Conservation (phyloP, 1,140 invertebrate species). For the Drosophila mayri region DNA sequence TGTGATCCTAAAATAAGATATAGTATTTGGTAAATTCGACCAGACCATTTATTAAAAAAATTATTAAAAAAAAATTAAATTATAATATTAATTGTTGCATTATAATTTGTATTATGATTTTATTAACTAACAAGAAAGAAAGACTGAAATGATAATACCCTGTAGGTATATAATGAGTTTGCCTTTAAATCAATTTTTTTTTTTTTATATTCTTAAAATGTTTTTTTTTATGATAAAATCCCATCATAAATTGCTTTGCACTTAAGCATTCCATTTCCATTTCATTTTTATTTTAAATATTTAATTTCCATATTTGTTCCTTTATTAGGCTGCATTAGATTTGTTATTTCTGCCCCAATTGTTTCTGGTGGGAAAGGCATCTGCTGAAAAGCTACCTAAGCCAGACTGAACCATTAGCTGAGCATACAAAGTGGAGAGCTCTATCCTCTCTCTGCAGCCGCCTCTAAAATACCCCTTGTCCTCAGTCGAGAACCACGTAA, state of each 20-base stretch:
- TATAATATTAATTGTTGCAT: background rate
- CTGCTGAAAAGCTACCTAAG: conserved; percentile 7
- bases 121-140: too few species aligned
- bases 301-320: background rate
- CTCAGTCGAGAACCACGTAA: conserved; percentile 28
- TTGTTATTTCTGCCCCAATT: conserved; percentile 14
- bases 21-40: too few species aligned
- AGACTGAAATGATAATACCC: too few species aligned
- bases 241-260: background rate
- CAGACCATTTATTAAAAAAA: too few species aligned
- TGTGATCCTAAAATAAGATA: conserved; percentile 2
- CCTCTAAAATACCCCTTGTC: background rate
- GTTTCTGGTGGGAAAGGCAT: conserved; percentile 19
- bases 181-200: too few species aligned
- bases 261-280: background rate
- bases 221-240: background rate
- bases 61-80: background rate
- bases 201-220: background rate
- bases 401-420: conserved; percentile 37
- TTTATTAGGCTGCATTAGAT: conserved; percentile 1
- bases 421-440: conserved; percentile 40
- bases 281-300: background rate
- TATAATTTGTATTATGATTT: background rate
- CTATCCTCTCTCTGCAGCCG: background rate
- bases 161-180: too few species aligned